Evolutionary conservation across 2,797 vertebrate genomes (phyloP).

Genomic region (Fringilla coelebs): DNA sequence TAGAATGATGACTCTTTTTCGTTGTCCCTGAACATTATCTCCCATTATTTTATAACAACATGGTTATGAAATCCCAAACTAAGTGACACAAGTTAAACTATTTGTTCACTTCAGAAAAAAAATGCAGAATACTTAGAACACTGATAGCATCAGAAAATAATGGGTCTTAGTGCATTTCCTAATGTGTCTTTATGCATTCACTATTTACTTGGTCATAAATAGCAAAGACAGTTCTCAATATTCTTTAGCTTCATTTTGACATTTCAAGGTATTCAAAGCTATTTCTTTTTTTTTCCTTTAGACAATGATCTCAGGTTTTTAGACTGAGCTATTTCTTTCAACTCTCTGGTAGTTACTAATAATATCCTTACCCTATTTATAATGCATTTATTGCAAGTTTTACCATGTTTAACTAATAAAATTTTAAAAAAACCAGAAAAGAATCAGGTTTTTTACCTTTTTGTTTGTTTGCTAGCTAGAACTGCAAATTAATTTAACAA

Average conservation of each 20-base stretch:
- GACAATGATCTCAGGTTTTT: not conserved
- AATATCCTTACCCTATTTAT: not conserved
- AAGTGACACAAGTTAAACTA: not conserved
- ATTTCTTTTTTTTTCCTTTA: not conserved
- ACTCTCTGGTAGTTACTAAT: not conserved
- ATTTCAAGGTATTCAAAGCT: not conserved
- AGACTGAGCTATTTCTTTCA: not conserved
- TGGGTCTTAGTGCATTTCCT: not conserved
- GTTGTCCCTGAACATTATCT: not conserved
- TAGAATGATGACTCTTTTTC: not conserved
- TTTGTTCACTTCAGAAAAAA: not conserved
- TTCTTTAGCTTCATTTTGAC: not conserved
- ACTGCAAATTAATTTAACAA: constrained; percentile 1
- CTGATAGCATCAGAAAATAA: not conserved
- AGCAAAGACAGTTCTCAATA: not conserved
- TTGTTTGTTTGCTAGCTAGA: not conserved
- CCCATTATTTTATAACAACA: not conserved
- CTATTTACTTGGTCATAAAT: not conserved
- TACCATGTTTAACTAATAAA: not conserved
- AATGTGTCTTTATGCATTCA: not conserved
- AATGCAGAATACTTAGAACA: not conserved
- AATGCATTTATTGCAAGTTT: not conserved
- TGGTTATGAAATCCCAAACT: not conserved
- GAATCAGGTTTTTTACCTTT: not conserved
- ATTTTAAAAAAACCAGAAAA: constrained; percentile 23